Evolutionary conservation across 1,140 invertebrate genomes (phyloP).

Genomic region (Batillaria attramentaria): DNA sequence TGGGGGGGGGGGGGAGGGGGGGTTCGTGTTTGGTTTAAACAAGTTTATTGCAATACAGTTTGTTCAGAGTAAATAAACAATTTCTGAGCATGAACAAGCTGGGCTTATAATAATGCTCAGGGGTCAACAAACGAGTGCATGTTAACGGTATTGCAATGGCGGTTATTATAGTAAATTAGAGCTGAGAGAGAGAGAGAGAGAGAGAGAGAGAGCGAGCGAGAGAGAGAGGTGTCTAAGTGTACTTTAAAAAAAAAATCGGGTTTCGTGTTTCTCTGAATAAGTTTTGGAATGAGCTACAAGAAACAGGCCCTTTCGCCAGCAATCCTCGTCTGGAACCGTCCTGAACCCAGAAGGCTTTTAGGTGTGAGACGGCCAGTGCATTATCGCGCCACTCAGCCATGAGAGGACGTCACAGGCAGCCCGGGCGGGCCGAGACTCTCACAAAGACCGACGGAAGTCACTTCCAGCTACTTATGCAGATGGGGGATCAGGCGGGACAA

Average conservation of each 20-base stretch:
- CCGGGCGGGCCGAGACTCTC: neutral
- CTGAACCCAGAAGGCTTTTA: neutral
- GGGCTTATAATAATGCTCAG: too few species aligned
- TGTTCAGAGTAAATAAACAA: too few species aligned
- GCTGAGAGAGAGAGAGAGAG: neutral
- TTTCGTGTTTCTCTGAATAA: neutral
- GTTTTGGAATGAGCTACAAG: neutral
- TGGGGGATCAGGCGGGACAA: slow-evolving; percentile 20
- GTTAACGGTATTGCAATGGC: too few species aligned
- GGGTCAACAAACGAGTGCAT: too few species aligned
- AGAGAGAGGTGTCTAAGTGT: neutral
- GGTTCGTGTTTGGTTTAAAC: too few species aligned
- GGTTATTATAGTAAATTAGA: too few species aligned
- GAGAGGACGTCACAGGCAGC: neutral
- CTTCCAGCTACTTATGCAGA: slow-evolving; percentile 35
- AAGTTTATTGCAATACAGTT: too few species aligned
- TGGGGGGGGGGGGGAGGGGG: too few species aligned
- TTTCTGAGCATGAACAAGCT: too few species aligned
- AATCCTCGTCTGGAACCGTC: neutral
- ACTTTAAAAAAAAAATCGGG: neutral
- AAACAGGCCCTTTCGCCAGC: neutral
- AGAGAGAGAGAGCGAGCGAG: neutral
- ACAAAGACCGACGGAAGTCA: slow-evolving; percentile 29
- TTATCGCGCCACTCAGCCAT: slow-evolving; percentile 34
- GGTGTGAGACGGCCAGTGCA: slow-evolving; percentile 15